Evolutionary conservation across 2,888 invertebrate species (phyloP), one percentile per base, ranked within the genome.

Genomic region (Drosophila leonis): DNA sequence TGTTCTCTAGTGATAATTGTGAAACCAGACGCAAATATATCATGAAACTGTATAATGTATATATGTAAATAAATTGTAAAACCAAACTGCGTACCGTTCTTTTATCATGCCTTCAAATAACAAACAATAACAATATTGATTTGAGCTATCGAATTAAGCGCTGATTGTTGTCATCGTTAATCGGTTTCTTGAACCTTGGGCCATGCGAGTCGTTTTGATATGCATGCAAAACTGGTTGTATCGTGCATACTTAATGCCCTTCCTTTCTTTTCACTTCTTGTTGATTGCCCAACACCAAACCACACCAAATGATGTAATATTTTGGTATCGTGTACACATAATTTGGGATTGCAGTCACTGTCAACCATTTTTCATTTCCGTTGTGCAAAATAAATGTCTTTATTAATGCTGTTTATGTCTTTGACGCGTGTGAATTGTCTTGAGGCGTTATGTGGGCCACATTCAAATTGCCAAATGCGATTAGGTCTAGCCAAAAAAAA

Each of bases 1-100:
- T 97, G 97, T 93, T 96, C 96, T 56, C 95, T 96, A 92, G 94
- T 95, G 83, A 95, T 96, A 86, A 82, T 92, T 83, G 81, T 88
- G 92, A 90, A 86, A 84, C 71, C 75, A 72, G 60, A 69, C 66
- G 61, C 54, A 54, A 75, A 72, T 56, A 41, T 44, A 56, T 39
- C 48, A 65, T 75, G 65, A 76, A 68, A 18, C 24, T 33, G 67
- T 31, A 57, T 12, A 27, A 39, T 7, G 6, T n/a, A 0, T 18
- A 5, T 29, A n/a, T 31, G 15, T 37, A 54, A 55, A 56, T 33
- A 54, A 54, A 54, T 42, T 33, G 42, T 42, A 31, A 46, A 63
- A 33, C 33, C 52, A 55, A 62, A 41, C 15, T 37, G 49, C 29
- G 24, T 48, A 68, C 46, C 49, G 48, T 62, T 68, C 35, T 61